A percentile compares a stretch with the other conserved stretches of the same genome.
These are phyloP conservation scores for Neogobius melanostomus DNA, from an alignment of 2,113 vertebrate species.

Conservation along the genomic window DNA sequence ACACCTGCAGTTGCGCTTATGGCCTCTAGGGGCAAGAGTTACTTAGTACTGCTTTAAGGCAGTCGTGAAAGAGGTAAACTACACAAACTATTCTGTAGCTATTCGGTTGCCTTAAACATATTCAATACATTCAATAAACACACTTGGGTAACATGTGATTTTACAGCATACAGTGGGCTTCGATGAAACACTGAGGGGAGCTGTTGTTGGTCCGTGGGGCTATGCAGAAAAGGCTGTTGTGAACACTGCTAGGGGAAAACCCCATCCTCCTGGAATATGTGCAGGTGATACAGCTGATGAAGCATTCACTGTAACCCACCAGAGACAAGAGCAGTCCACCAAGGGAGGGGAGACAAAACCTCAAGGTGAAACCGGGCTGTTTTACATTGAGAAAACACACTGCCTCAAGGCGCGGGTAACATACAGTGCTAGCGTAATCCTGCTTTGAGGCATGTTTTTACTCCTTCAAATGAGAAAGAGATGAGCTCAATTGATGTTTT, in stretches of 20 bases:
- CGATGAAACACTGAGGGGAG: conserved; percentile 6
- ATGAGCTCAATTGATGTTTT: conserved; percentile 11
- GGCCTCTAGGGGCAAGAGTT: no score
- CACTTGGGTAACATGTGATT: no score
- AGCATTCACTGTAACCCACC: conserved; percentile 39
- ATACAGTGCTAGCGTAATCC: conserved; percentile 1
- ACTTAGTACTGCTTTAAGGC: no score
- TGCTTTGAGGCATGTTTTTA: conserved; percentile 28
- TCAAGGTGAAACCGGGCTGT: conserved; percentile 27
- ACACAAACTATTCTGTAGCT: no score
- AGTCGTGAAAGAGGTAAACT: no score
- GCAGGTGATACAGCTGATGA: conserved; percentile 42
- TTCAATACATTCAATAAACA: no score
- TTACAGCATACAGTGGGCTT: background rate
- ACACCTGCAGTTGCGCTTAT: no score
- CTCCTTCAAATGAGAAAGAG: conserved; percentile 21
- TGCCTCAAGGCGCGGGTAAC: conserved; percentile 32
- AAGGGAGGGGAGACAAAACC: conserved; percentile 26
- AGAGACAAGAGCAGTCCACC: conserved; percentile 23
- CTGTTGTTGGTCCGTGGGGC: conserved; percentile 38
- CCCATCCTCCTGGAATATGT: conserved; percentile 45
- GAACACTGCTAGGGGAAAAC: conserved; percentile 46
- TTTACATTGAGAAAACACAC: conserved; percentile 29
- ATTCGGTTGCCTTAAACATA: no score
- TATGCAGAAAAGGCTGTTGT: conserved; percentile 37